phyloP scores from a whole-genome alignment of 1,140 invertebrate species.

The Temnothorax longispinosus region DNA sequence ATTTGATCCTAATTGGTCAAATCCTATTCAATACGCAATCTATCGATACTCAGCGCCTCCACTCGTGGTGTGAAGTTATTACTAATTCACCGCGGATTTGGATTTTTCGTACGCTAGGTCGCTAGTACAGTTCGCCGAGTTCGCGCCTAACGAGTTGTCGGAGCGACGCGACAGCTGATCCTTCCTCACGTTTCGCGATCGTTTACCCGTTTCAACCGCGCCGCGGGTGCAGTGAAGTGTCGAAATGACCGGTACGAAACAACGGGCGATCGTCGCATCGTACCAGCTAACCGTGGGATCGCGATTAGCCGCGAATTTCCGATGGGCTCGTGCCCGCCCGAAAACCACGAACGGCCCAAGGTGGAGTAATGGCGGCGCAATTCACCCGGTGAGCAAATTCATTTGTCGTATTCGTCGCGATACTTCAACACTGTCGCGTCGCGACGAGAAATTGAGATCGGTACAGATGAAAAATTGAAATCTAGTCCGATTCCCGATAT shows the following conservation, averaged over 20 bases:
- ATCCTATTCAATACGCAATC: not conserved
- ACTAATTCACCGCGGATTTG: not conserved
- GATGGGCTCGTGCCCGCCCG: no score
- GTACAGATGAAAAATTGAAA: no score
- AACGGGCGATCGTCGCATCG: not conserved
- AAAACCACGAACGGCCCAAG: not conserved
- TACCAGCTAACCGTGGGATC: not conserved
- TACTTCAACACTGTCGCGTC: not conserved
- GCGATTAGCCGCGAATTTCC: not conserved
- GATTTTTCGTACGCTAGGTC: not conserved
- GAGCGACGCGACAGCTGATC: not conserved
- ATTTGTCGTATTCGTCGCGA: no score
- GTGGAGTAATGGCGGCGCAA: no score
- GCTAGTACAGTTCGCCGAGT: no score
- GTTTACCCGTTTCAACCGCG: not conserved
- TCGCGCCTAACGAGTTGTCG: not conserved
- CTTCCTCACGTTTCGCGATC: not conserved
- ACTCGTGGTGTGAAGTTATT: not conserved
- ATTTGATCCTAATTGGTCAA: not conserved
- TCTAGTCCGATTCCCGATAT: no score
- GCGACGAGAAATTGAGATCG: no score
- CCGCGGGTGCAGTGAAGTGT: not conserved
- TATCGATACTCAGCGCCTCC: not conserved
- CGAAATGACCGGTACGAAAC: not conserved
- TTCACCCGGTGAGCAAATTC: not conserved